Base-by-base conservation (phyloP, 2,113 vertebrate genomes). In the Lucifuga dentata region DNA sequence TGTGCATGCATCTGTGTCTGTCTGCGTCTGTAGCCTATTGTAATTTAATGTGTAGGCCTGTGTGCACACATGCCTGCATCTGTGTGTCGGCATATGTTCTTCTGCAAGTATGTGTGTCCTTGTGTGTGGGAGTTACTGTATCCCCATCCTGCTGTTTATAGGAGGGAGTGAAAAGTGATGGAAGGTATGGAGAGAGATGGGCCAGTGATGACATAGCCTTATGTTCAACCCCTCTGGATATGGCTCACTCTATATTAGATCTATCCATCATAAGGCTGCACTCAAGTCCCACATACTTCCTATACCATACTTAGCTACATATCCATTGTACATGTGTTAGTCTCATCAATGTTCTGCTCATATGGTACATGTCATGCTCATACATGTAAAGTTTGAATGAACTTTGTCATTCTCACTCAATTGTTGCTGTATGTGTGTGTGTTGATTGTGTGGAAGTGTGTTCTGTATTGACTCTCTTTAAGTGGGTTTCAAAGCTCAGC, bases 151-250 rank as follows among this genome's bases (percentile, higher is more conserved):
- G 55, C 73, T 85, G 73, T 82, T 86, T 79, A 78, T 88, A 65
- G 61, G 68, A 69, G 78, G 78, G 68, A 86, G 83, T 84, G 84
- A 76, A 88, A 77, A 73, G 76, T 86, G 78, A 85, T 87, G 73
- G 82, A 84, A 81, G 68, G 68, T 70, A 85, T 72, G 70, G 68
- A 76, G 69, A 81, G 62, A 85, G 81, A 84, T 73, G 57, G 86
- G 46, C 76, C 71, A 55, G 73, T 88, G 86, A 87, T 88, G 87
- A 90, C 79, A 84, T 86, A 84, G 85, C 87, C 87, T 86, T 75
- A 77, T 89, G 84, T 83, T 85, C 76, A 87, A 75, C 79, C 59
- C 68, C 82, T 82, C 73, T 87, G 66, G 73, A 84, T 78, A 68
- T 53, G 74, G 58, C 65, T 60, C 19, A 23, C 66, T 86, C 76